Evolutionary conservation across 2,113 vertebrate species (phyloP).

Genomic region (Rhabdornis inornatus): DNA sequence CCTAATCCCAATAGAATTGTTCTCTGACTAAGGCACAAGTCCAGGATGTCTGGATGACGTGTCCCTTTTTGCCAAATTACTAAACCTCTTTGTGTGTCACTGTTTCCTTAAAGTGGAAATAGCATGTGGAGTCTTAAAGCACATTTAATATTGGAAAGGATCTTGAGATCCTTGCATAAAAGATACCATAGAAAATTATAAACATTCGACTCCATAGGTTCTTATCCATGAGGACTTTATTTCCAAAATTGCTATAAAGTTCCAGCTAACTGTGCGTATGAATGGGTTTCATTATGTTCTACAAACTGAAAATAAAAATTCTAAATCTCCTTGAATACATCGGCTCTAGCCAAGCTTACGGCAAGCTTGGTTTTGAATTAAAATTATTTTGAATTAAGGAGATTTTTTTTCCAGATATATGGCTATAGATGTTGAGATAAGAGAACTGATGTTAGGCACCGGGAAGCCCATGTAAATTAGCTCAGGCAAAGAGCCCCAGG

Average conservation of each 20-base stretch:
- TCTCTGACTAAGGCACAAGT: neutral
- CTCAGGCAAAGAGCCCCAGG: neutral
- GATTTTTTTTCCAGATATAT: neutral
- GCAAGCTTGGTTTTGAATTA: neutral
- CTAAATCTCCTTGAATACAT: neutral
- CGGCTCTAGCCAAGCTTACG: neutral
- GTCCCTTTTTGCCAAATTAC: neutral
- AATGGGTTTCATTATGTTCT: neutral
- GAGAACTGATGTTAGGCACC: neutral
- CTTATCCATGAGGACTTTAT: neutral
- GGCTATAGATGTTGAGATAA: neutral
- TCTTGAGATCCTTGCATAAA: neutral
- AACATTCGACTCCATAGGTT: neutral
- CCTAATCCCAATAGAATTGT: neutral
- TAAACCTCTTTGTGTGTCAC: neutral
- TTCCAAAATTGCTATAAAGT: neutral
- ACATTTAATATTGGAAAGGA: neutral
- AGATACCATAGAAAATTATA: neutral
- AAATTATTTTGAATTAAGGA: neutral
- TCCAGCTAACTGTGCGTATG: neutral
- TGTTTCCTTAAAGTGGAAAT: neutral
- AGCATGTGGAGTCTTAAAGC: neutral
- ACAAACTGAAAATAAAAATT: neutral
- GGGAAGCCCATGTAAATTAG: neutral
- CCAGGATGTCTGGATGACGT: neutral